Conservation (phyloP, 2,888 invertebrate species). For the Actias luna region DNA sequence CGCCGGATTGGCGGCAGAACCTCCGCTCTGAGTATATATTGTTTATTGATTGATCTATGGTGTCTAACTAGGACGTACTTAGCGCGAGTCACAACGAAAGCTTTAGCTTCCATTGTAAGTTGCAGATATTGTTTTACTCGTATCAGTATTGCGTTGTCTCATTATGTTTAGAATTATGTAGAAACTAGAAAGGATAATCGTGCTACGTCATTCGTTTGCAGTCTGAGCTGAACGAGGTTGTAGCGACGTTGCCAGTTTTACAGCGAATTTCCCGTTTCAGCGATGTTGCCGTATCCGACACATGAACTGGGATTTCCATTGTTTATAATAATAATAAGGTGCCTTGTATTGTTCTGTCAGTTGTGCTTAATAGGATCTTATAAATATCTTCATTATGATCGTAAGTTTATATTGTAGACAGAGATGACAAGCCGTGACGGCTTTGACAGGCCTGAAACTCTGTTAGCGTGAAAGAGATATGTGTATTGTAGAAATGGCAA, state of each 20-base stretch:
- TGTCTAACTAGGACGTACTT: conserved; percentile 56
- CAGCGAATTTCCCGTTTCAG: conserved; percentile 70
- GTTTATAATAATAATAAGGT: conserved; percentile 55
- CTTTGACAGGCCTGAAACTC: conserved; percentile 44
- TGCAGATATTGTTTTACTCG: conserved; percentile 67
- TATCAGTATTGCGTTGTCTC: conserved; percentile 79
- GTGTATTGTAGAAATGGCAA: conserved; percentile 66
- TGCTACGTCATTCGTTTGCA: conserved; percentile 75
- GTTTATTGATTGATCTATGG: conserved; percentile 23
- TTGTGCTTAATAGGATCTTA: conserved; percentile 44
- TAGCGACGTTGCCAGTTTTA: conserved; percentile 75
- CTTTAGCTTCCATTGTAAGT: conserved; percentile 67
- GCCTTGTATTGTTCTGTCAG: conserved; percentile 38
- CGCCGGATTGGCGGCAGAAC: conserved; percentile 50
- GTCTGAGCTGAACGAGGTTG: conserved; percentile 63
- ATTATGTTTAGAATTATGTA: conserved; percentile 65
- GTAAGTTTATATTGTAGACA: conserved; percentile 42
- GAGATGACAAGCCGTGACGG: conserved; percentile 34
- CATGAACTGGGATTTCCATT: conserved; percentile 63
- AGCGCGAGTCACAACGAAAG: conserved; percentile 61
- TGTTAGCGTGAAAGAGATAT: conserved; percentile 57
- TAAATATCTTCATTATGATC: conserved; percentile 48
- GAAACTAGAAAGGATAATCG: conserved; percentile 78
- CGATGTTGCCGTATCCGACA: conserved; percentile 62
- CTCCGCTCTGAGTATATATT: conserved; percentile 54